Evolutionary conservation across 2,888 invertebrate species (phyloP), one percentile per base, ranked within the genome.

Genomic region (Eristalis intricaria): DNA sequence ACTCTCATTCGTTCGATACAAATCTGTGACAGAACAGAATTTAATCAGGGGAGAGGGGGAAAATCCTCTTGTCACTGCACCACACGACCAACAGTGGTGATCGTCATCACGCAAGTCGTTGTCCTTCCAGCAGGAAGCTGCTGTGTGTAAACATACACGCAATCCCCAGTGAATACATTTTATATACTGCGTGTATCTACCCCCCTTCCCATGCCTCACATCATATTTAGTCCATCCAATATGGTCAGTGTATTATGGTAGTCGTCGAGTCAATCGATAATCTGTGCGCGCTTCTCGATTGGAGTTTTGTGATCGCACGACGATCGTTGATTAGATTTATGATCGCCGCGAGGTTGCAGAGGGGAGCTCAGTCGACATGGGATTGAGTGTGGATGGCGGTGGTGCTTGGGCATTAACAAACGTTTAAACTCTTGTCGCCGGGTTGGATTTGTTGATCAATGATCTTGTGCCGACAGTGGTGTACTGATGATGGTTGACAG

Each of bases 201-300:
- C n/a, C 43, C 29, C 11, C 35, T 38, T 8, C 19, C 19, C 19
- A 7, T 50, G 50, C 68, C 50, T 83, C 65, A 66, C 84, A 76
- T 87, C 87, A 84, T 87, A 87, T 87, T 87, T 87, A 87, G 84
- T 76, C 69, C 84, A 87, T 64, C 78, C 56, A 70, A 75, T 71
- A 75, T 79, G 78, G 86, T 61, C 19, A 58, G 68, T n/a, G 26
- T 29, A 78, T 40, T 32, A 10, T 29, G 56, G 50, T 38, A 73
- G 63, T 50, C 19, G 50, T 50, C 63, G 77, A 78, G 84, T 84
- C 79, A 70, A 76, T 84, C 80, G 80, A 84, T 84, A 81, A 80
- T 80, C 84, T 80, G 70, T 19, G 50, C 22, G 43, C 56, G 38
- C 58, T 64, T 22, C 26, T 29, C 56, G 56, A 26, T 26, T 26